Evolutionary conservation across 2,113 vertebrate genomes (phyloP).

Genomic region (western clawed frog (Xenopus tropicalis)): UCB_Xtro_10.0 CM004444.2:13682001-13682500

Average conservation of each 20-base stretch:
- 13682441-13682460: background rate
- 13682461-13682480: background rate
- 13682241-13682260: background rate
- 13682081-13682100: background rate
- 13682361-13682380: too few species aligned
- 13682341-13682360: too few species aligned
- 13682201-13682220: slow-evolving; percentile 18
- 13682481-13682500: background rate
- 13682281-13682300: slow-evolving; percentile 11
- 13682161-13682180: slow-evolving; percentile 5
- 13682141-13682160: slow-evolving; percentile 18
- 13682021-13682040: slow-evolving; percentile 23
- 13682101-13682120: slow-evolving; percentile 26
- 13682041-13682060: slow-evolving; percentile 23
- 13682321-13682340: background rate
- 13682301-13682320: background rate
- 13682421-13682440: background rate
- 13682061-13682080: slow-evolving; percentile 17
- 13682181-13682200: slow-evolving; percentile 2
- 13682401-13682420: too few species aligned
- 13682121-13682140: slow-evolving; percentile 38
- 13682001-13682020: slow-evolving; percentile 28
- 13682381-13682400: too few species aligned
- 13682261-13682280: background rate
- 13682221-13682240: background rate